A percentile compares a stretch with the other conserved stretches of the same genome.
Evolutionary conservation across 1,140 invertebrate species (phyloP).

Genomic region (Sycophila sp.): DNA sequence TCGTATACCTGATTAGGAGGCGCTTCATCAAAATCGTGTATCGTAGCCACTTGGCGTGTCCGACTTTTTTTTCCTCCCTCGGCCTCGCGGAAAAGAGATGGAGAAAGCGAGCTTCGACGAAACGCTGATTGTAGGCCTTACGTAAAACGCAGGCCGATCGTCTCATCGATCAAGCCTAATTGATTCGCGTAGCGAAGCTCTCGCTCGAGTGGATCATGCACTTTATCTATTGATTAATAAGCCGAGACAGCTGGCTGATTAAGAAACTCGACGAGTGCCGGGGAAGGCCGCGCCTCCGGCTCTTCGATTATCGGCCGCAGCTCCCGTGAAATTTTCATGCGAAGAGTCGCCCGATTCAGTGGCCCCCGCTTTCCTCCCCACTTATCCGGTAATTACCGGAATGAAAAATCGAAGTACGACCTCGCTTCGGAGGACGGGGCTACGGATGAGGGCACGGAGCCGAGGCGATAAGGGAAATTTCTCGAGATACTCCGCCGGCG

Average conservation of each 20-base stretch:
- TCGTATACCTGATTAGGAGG: background rate
- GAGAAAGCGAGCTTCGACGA: background rate
- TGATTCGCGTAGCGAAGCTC: background rate
- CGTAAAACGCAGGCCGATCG: background rate
- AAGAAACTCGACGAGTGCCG: too few species aligned
- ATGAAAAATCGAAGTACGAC: background rate
- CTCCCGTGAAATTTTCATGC: too few species aligned
- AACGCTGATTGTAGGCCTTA: background rate
- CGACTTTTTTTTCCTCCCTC: background rate
- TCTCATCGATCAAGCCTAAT: constrained; percentile 8
- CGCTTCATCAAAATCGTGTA: background rate
- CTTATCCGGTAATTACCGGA: background rate
- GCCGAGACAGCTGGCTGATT: too few species aligned
- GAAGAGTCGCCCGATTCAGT: too few species aligned
- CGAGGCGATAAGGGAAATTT: too few species aligned
- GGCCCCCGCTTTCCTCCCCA: too few species aligned
- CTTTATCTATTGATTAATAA: background rate
- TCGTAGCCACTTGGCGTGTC: background rate
- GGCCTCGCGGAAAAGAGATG: too few species aligned
- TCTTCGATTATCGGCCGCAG: too few species aligned
- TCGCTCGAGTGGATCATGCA: background rate
- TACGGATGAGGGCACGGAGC: too few species aligned
- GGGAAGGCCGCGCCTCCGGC: too few species aligned
- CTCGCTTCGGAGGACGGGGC: too few species aligned
- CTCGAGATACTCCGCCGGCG: too few species aligned